A percentile compares a stretch with the other conserved stretches of the same genome.
Conservation (phyloP, 2,888 invertebrate species). For the Polyommatus iphigenia region DNA sequence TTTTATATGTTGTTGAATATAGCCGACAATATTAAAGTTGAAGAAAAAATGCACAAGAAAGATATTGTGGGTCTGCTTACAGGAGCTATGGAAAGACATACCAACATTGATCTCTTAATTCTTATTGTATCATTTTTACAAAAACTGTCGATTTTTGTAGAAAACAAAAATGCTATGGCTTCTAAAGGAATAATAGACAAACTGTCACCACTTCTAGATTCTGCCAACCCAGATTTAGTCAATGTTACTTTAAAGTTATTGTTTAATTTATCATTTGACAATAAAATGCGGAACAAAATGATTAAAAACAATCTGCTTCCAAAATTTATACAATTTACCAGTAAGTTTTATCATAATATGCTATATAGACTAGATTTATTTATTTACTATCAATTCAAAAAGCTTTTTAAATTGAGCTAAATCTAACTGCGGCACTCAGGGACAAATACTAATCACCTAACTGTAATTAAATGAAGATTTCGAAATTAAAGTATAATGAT, state of each 20-base stretch:
- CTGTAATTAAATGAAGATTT: too few relatives aligned
- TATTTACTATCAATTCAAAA: too few relatives aligned
- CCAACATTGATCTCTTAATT: constrained; percentile 92
- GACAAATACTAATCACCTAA: too few relatives aligned
- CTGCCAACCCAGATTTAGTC: constrained; percentile 84
- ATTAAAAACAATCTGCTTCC: constrained; percentile 93
- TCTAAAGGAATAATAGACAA: constrained; percentile 90
- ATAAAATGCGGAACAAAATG: constrained; percentile 92
- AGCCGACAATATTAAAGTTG: constrained; percentile 96
- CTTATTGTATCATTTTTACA: constrained; percentile 96
- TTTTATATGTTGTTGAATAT: constrained; percentile 96
- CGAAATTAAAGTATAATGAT: too few relatives aligned
- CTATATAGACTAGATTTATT: not conserved
- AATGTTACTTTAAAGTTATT: constrained; percentile 93
- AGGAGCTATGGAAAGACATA: constrained; percentile 92
- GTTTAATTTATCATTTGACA: constrained; percentile 97
- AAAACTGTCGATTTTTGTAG: constrained; percentile 95
- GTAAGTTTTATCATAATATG: constrained; percentile 70
- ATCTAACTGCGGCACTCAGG: too few relatives aligned
- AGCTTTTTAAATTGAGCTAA: too few relatives aligned
- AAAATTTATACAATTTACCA: constrained; percentile 92
- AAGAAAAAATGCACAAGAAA: constrained; percentile 98
- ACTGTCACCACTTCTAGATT: constrained; percentile 88
- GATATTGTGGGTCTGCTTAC: constrained; percentile 93
- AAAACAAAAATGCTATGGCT: constrained; percentile 96